Evolutionary conservation across 1,140 invertebrate species (phyloP).

Genomic region (Paracyclopina nana): DNA sequence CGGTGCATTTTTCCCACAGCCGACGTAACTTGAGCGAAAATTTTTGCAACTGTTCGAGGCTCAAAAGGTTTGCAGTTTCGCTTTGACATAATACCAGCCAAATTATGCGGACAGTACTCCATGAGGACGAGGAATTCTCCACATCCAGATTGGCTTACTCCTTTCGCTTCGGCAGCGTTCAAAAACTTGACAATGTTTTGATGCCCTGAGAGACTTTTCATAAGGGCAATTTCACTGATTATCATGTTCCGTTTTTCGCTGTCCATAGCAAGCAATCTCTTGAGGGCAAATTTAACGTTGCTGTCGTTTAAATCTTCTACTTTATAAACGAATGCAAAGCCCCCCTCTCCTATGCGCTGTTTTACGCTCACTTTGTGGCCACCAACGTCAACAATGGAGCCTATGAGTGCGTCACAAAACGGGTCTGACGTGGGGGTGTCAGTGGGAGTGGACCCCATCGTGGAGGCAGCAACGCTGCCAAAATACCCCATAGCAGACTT

Average conservation of each 20-base stretch:
- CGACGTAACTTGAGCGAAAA: conserved; percentile 75
- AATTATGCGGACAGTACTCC: conserved; percentile 33
- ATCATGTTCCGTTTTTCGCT: conserved; percentile 30
- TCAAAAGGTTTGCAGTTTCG: conserved; percentile 40
- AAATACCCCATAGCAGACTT: background rate
- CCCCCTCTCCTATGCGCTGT: conserved; percentile 9
- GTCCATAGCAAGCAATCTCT: conserved; percentile 32
- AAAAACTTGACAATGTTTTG: conserved; percentile 34
- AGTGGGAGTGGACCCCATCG: no score
- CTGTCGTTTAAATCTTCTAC: conserved; percentile 23
- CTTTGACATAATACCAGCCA: conserved; percentile 55
- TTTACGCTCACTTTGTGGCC: background rate
- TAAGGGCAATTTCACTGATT: conserved; percentile 31
- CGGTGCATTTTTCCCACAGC: conserved; percentile 80
- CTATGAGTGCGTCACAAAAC: background rate
- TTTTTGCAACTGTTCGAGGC: conserved; percentile 51
- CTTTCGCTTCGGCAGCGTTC: conserved; percentile 29
- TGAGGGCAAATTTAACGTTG: conserved; percentile 11
- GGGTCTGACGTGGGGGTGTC: no score
- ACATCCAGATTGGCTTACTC: conserved; percentile 29
- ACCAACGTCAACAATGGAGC: background rate
- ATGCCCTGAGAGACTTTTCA: conserved; percentile 35
- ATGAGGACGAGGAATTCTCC: conserved; percentile 33
- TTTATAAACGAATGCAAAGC: conserved; percentile 18
- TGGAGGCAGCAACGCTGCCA: no score